phyloP scores from a whole-genome alignment of 2,888 invertebrate species.

The Sussaba pulchella region DNA sequence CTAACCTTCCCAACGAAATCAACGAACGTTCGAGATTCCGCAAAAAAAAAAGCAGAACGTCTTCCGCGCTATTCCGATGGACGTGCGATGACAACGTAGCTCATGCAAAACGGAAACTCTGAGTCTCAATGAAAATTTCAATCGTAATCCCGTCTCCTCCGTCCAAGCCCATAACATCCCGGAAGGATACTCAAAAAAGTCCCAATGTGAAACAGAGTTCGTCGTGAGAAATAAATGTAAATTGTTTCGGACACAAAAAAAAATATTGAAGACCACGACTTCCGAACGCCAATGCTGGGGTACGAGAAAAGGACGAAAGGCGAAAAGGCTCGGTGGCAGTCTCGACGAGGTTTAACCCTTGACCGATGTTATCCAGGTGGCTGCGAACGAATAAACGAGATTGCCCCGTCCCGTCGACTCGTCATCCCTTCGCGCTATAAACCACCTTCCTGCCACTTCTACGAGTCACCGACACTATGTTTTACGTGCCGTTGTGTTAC shows the following conservation, averaged over 20 bases:
- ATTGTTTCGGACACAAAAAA: no score
- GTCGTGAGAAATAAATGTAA: no score
- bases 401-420: slow-evolving; percentile 12
- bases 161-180: no score
- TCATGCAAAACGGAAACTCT: neutral
- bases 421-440: no score
- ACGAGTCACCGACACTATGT: slow-evolving; percentile 30
- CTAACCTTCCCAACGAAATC: slow-evolving; percentile 18
- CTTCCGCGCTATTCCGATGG: neutral
- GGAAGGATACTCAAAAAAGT: no score
- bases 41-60: no score
- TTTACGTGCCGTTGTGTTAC: slow-evolving; percentile 30
- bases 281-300: neutral
- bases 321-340: neutral
- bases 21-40: slow-evolving; percentile 28
- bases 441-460: slow-evolving; percentile 31
- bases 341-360: slow-evolving; percentile 8
- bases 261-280: no score
- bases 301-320: slow-evolving; percentile 20
- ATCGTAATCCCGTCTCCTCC: no score
- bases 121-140: no score
- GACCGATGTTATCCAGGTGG: slow-evolving; percentile 60
- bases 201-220: no score
- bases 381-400: slow-evolving; percentile 56
- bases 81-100: neutral